Conservation (phyloP, 1,140 invertebrate genomes). For the Drosophila ohnishii region DNA sequence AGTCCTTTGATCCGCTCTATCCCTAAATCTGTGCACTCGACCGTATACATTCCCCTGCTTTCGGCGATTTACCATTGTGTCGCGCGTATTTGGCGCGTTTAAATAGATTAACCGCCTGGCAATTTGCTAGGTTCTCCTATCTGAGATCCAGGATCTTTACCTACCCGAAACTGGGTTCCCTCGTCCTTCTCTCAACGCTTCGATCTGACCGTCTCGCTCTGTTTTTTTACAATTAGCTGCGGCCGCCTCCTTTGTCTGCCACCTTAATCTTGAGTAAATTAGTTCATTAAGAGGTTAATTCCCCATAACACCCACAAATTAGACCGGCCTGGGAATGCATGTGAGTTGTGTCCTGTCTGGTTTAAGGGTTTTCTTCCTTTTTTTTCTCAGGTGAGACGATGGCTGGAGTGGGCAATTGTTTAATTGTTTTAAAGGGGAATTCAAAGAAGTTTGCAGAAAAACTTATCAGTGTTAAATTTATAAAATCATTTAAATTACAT, state of each 20-base stretch:
- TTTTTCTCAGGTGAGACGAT: slow-evolving; percentile 23
- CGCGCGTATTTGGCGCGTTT: slow-evolving; percentile 82
- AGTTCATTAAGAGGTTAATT: slow-evolving; percentile 83
- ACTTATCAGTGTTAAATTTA: neutral
- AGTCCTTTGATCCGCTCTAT: slow-evolving; percentile 72
- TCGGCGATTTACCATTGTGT: slow-evolving; percentile 58
- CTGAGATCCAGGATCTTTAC: slow-evolving; percentile 45
- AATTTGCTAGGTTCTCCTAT: slow-evolving; percentile 74
- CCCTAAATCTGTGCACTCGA: slow-evolving; percentile 81
- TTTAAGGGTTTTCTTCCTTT: neutral
- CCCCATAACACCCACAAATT: slow-evolving; percentile 82
- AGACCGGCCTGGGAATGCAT: slow-evolving; percentile 29
- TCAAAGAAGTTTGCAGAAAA: neutral
- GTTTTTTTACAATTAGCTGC: slow-evolving; percentile 69
- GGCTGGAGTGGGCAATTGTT: slow-evolving; percentile 24
- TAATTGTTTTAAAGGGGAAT: slow-evolving; percentile 23
- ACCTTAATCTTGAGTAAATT: slow-evolving; percentile 82
- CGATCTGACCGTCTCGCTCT: slow-evolving; percentile 15
- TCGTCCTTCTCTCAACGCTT: neutral
- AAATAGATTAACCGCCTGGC: slow-evolving; percentile 83
- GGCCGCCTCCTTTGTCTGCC: slow-evolving; percentile 75
- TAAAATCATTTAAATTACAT: neutral
- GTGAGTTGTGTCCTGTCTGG: slow-evolving; percentile 26
- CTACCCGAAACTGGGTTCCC: slow-evolving; percentile 10
- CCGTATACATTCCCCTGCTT: slow-evolving; percentile 40